These are phyloP conservation scores for Thecocarcelia acutangulata DNA, from an alignment of 2,888 invertebrate species.

Conservation along the genomic window DNA sequence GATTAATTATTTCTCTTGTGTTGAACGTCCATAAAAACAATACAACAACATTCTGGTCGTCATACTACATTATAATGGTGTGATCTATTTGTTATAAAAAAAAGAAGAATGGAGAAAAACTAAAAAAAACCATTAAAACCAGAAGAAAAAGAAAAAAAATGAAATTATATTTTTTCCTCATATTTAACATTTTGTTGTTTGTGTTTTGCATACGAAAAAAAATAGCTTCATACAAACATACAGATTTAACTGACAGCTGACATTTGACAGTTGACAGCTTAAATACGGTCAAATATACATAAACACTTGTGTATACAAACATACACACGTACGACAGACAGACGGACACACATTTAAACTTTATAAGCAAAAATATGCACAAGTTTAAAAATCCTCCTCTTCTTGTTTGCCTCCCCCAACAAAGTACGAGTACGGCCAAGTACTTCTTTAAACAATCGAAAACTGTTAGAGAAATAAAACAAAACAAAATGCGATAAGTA, in stretches of 20 bases:
- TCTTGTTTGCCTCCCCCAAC: constrained; percentile 3
- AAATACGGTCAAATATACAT: constrained; percentile 68
- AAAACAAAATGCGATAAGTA: constrained; percentile 44
- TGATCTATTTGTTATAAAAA: constrained; percentile 54
- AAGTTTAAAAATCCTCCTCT: constrained; percentile 20
- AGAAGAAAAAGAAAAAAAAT: constrained; percentile 41
- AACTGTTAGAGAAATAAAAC: constrained; percentile 47
- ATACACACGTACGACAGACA: background rate
- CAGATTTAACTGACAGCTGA: constrained; percentile 69
- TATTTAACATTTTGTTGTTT: constrained; percentile 12
- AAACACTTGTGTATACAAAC: constrained; percentile 44
- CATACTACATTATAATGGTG: constrained; percentile 47
- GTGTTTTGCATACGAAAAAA: constrained; percentile 31
- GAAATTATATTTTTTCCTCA: constrained; percentile 27
- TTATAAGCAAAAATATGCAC: constrained; percentile 24
- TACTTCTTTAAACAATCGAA: constrained; percentile 40
- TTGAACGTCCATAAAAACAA: constrained; percentile 11
- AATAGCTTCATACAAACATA: constrained; percentile 37
- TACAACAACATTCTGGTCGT: constrained; percentile 30
- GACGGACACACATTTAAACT: background rate
- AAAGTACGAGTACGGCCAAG: background rate
- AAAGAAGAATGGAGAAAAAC: background rate
- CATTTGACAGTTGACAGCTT: constrained; percentile 71
- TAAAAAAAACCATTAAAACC: constrained; percentile 5
- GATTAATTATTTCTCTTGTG: constrained; percentile 51